Percentiles rank a stretch among this genome's conserved stretches.
These are phyloP conservation scores for Horisme vitalbata DNA, from an alignment of 2,888 invertebrate genomes.

Conservation along the genomic window DNA sequence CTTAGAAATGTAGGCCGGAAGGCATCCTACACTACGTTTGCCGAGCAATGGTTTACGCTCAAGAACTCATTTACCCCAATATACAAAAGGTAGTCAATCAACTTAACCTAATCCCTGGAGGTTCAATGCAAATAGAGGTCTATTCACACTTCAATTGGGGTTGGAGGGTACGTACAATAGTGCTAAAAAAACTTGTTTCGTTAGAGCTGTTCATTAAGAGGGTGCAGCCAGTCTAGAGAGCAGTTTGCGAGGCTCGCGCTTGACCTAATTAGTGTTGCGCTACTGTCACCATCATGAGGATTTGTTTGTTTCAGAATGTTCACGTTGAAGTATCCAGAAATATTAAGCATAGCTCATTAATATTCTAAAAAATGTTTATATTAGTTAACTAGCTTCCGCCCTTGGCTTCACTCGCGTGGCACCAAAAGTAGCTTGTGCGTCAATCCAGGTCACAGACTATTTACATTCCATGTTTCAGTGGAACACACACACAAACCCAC, in stretches of 20 bases:
- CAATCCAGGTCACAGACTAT: too few relatives aligned
- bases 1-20: too few relatives aligned
- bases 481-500: too few relatives aligned
- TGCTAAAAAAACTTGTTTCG: conserved; percentile 68
- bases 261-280: conserved; percentile 69
- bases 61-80: too few relatives aligned
- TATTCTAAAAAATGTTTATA: too few relatives aligned
- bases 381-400: too few relatives aligned
- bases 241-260: conserved; percentile 65
- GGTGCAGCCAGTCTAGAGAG: conserved; percentile 55
- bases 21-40: too few relatives aligned
- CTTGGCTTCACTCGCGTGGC: too few relatives aligned
- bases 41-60: too few relatives aligned
- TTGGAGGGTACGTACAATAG: conserved; percentile 43
- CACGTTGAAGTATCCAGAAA: conserved; percentile 23
- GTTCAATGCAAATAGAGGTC: conserved; percentile 5
- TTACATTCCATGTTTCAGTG: too few relatives aligned
- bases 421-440: too few relatives aligned
- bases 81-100: background rate
- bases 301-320: conserved; percentile 49
- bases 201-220: conserved; percentile 72
- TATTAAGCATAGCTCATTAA: too few relatives aligned
- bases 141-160: conserved; percentile 27
- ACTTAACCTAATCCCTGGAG: background rate
- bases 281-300: conserved; percentile 58